Conservation (phyloP, 2,888 invertebrate genomes). For the Zygogramma bicolorata region DNA sequence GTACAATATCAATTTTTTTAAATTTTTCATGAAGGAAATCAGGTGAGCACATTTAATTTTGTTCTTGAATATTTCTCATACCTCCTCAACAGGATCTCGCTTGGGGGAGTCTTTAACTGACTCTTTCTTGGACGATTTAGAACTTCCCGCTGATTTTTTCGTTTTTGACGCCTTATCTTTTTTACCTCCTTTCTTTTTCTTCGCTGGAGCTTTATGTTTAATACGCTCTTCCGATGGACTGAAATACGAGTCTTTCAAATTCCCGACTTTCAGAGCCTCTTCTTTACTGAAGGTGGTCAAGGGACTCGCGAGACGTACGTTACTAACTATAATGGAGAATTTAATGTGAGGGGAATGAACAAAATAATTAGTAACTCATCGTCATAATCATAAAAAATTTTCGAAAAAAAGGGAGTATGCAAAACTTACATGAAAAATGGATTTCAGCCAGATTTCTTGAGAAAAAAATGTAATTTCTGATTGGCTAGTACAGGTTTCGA, state of each 20-base stretch:
- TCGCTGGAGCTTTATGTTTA: constrained; percentile 26
- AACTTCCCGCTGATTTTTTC: constrained; percentile 23
- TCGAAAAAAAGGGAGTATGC: too few species aligned
- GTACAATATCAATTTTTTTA: too few species aligned
- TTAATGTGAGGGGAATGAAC: too few species aligned
- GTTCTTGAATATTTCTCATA: background rate
- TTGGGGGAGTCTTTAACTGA: constrained; percentile 13
- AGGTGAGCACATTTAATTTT: too few species aligned
- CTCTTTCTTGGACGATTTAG: constrained; percentile 27
- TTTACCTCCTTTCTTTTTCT: constrained; percentile 20
- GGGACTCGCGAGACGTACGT: constrained; percentile 57
- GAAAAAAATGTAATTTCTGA: too few species aligned
- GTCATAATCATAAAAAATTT: too few species aligned
- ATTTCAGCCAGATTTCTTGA: too few species aligned
- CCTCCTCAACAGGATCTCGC: constrained; percentile 18
- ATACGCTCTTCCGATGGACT: constrained; percentile 47
- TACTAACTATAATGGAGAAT: constrained; percentile 52
- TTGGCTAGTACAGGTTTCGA: too few species aligned
- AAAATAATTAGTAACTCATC: too few species aligned
- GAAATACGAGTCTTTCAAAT: constrained; percentile 60
- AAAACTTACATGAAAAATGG: too few species aligned
- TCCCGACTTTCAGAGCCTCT: constrained; percentile 57
- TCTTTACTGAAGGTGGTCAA: constrained; percentile 57
- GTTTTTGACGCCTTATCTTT: constrained; percentile 24
- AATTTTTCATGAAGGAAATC: too few species aligned